phyloP scores from a whole-genome alignment of 2,888 invertebrate genomes.

The Drosophila recens region DNA sequence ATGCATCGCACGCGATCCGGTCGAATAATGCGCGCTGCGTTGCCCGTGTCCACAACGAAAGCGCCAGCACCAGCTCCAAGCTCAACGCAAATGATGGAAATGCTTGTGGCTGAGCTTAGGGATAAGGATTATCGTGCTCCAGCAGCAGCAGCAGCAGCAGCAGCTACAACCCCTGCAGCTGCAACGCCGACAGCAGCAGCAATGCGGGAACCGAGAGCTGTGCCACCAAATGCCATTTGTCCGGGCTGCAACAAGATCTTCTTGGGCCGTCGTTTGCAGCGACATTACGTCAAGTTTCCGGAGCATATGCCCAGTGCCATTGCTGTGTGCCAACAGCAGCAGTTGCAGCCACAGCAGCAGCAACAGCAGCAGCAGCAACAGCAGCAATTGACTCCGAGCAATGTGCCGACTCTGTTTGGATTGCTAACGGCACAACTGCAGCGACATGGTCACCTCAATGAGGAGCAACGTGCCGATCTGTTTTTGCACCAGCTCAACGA shows the following conservation, averaged over 20 bases:
- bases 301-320: slow-evolving; percentile 75
- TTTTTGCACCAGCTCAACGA: slow-evolving; percentile 84
- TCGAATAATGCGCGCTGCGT: slow-evolving; percentile 63
- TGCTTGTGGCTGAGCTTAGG: slow-evolving; percentile 73
- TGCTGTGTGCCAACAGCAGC: slow-evolving; percentile 16
- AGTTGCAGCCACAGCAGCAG: not conserved
- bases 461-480: slow-evolving; percentile 83
- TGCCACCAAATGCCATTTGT: slow-evolving; percentile 81
- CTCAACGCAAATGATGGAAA: slow-evolving; percentile 62
- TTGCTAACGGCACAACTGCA: slow-evolving; percentile 83
- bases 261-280: slow-evolving; percentile 81
- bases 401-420: slow-evolving; percentile 72
- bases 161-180: not conserved
- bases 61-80: slow-evolving; percentile 24
- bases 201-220: slow-evolving; percentile 32
- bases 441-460: slow-evolving; percentile 71
- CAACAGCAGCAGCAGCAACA: slow-evolving; percentile 8
- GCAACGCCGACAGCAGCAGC: not conserved
- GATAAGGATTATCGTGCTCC: slow-evolving; percentile 66
- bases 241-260: slow-evolving; percentile 84
- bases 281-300: slow-evolving; percentile 82
- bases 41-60: slow-evolving; percentile 34
- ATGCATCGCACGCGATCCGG: slow-evolving; percentile 76
- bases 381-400: slow-evolving; percentile 4
- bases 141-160: not conserved